These are phyloP conservation scores for Erpobdella octoculata DNA, from an alignment of 2,888 invertebrate genomes.

Conservation along the genomic window DNA sequence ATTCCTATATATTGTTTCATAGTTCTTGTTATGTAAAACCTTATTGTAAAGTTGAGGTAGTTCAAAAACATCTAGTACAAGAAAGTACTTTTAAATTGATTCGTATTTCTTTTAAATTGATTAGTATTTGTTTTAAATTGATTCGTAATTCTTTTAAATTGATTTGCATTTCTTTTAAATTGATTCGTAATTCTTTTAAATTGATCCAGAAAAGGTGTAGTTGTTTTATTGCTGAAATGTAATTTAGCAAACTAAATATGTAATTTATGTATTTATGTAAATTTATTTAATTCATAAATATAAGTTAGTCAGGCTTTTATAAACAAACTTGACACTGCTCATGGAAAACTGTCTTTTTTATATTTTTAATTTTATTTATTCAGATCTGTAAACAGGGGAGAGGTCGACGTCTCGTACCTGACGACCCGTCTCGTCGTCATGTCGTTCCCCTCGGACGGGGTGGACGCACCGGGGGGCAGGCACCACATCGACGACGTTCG, in stretches of 20 bases:
- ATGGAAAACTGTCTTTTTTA: neutral
- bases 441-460: constrained; percentile 87
- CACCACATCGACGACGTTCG: constrained; percentile 87
- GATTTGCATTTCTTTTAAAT: too few species aligned
- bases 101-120: too few species aligned
- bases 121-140: too few species aligned
- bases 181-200: too few species aligned
- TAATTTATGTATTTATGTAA: neutral
- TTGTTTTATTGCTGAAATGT: neutral
- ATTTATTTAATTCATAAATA: too few species aligned
- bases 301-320: neutral
- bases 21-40: too few species aligned
- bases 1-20: too few species aligned
- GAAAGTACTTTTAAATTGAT: too few species aligned
- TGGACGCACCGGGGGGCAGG: constrained; percentile 61
- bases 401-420: constrained; percentile 83
- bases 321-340: neutral
- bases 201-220: neutral
- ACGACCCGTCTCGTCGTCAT: constrained; percentile 84
- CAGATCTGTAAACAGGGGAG: constrained; percentile 51
- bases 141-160: too few species aligned
- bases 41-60: too few species aligned
- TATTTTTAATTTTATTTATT: neutral
- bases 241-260: neutral
- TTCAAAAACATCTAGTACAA: too few species aligned